Percentiles rank a stretch among this genome's conserved stretches.
Evolutionary conservation across 2,888 invertebrate species (phyloP).

Genomic region (Calameuta filiformis): DNA sequence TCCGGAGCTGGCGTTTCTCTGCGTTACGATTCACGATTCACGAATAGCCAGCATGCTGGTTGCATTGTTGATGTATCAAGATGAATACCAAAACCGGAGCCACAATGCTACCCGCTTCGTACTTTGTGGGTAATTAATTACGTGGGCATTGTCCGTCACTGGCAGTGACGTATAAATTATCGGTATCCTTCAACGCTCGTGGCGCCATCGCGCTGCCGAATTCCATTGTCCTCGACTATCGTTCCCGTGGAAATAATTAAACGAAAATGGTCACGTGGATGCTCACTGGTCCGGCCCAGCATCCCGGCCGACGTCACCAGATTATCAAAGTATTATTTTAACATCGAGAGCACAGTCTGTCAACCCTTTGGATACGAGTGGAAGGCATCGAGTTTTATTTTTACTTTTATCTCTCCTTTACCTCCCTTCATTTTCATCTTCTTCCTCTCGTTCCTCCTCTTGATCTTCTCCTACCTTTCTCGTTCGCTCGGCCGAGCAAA

Average conservation of each 20-base stretch:
- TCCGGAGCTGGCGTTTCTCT: not conserved
- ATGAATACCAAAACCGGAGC: slow-evolving; percentile 55
- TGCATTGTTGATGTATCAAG: slow-evolving; percentile 56
- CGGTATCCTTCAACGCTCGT: slow-evolving; percentile 50
- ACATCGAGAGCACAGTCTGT: not conserved
- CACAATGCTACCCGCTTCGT: slow-evolving; percentile 50
- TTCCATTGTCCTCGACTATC: slow-evolving; percentile 54
- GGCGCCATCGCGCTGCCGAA: slow-evolving; percentile 44
- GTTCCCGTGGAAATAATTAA: slow-evolving; percentile 17
- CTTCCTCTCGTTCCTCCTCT: not conserved
- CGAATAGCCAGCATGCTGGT: slow-evolving; percentile 24
- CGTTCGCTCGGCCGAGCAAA: not conserved
- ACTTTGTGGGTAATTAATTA: slow-evolving; percentile 59
- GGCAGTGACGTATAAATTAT: slow-evolving; percentile 56
- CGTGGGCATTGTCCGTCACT: slow-evolving; percentile 55
- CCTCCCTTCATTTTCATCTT: not conserved
- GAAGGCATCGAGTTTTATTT: not conserved
- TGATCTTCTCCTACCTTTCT: not conserved
- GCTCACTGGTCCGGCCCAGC: not conserved
- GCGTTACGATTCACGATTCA: not conserved
- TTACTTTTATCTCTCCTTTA: not conserved
- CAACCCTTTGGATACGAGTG: not conserved
- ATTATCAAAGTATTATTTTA: not conserved
- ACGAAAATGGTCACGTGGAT: slow-evolving; percentile 18
- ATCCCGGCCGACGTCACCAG: not conserved